Conservation (phyloP, 2,113 vertebrate species). For the Rostratula benghalensis region DNA sequence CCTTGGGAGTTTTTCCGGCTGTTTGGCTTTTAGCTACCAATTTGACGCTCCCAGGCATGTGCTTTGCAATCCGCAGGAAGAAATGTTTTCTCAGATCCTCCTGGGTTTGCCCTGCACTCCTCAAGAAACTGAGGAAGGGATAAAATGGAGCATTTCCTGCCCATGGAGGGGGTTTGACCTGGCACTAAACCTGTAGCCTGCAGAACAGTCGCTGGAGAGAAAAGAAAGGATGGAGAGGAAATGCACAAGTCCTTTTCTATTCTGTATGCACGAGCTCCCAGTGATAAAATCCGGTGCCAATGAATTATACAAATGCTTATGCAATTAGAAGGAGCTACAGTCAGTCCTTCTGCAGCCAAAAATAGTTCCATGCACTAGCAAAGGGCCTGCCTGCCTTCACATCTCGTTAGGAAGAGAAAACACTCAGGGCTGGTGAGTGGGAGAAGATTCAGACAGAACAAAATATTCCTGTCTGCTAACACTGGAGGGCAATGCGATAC, state of each 20-base stretch:
- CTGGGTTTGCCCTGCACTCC: neutral
- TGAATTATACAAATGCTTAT: conserved; percentile 64
- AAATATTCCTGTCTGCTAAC: neutral
- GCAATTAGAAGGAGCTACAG: conserved; percentile 54
- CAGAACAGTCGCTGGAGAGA: neutral
- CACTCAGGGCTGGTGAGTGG: conserved; percentile 8
- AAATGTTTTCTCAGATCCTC: conserved; percentile 18
- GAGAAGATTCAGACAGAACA: conserved; percentile 31
- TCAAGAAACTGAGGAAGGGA: neutral
- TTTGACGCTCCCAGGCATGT: neutral
- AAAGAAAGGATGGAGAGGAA: neutral
- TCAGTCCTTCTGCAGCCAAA: conserved; percentile 30
- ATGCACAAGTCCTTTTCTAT: neutral
- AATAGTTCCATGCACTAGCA: conserved; percentile 34
- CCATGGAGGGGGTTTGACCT: neutral
- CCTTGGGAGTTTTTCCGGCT: neutral
- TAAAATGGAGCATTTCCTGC: neutral
- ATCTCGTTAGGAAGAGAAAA: conserved; percentile 16
- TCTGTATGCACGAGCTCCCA: neutral
- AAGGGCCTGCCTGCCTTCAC: conserved; percentile 52
- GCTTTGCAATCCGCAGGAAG: neutral
- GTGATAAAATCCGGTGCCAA: neutral
- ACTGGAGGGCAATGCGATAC: neutral
- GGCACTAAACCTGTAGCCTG: neutral
- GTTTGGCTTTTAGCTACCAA: neutral